Evolutionary conservation across 2,797 vertebrate species (phyloP).

Genomic region (Coccyzus lansbergi): DNA sequence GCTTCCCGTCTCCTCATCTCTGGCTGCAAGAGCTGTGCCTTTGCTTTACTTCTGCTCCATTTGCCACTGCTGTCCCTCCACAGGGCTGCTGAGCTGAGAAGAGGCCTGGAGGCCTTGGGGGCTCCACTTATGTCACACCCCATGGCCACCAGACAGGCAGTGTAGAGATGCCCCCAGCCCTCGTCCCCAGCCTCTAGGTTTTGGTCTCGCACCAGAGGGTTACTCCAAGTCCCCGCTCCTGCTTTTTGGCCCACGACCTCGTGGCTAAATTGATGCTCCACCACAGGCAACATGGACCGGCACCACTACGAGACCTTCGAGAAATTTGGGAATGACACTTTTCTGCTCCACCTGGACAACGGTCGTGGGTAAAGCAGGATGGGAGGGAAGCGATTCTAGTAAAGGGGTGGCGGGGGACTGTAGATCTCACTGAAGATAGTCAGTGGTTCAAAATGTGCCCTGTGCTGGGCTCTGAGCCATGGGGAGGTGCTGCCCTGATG

Average conservation of each 20-base stretch:
- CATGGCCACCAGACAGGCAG: background rate
- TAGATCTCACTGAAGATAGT: background rate
- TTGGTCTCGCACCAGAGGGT: background rate
- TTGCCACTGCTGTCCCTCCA: background rate
- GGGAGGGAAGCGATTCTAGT: background rate
- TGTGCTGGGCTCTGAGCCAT: accelerated
- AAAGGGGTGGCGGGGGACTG: background rate
- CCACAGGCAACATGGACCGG: constrained; percentile 73
- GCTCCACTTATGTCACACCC: background rate
- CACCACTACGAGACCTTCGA: constrained; percentile 76
- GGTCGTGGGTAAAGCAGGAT: constrained; percentile 57
- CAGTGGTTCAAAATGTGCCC: accelerated
- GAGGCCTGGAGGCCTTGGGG: accelerated
- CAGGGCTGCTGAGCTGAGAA: background rate
- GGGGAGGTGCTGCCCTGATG: accelerated
- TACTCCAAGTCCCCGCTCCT: background rate
- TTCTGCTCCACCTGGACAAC: constrained; percentile 74
- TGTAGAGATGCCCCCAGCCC: background rate
- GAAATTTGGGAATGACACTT: constrained; percentile 76
- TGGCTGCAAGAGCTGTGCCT: background rate
- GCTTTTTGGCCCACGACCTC: background rate
- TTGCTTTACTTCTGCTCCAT: constrained; percentile 36
- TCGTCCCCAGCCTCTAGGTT: background rate
- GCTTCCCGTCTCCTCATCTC: background rate
- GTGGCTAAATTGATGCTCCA: background rate